Evolutionary conservation across 2,888 invertebrate genomes (phyloP).

Genomic region (Emesis furor): DNA sequence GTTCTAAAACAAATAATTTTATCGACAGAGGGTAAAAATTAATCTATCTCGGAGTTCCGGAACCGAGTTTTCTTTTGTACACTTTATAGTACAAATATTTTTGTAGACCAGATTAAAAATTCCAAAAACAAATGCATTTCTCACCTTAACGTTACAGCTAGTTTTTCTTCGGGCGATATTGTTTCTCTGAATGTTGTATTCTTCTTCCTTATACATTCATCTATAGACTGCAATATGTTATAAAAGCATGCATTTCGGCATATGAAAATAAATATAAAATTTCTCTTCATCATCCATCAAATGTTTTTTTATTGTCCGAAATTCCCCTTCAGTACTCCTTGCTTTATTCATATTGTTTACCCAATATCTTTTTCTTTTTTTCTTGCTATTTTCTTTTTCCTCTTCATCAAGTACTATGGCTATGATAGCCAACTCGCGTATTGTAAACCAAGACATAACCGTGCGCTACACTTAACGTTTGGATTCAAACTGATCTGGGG

Average conservation of each 20-base stretch:
- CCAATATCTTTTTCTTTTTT: constrained; percentile 48
- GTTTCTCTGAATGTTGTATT: constrained; percentile 43
- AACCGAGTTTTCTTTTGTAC: no score
- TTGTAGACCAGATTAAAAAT: no score
- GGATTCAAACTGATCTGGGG: constrained; percentile 60
- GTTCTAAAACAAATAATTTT: no score
- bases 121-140: neutral
- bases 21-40: no score
- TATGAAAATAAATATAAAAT: constrained; percentile 23
- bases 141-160: constrained; percentile 44
- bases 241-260: neutral
- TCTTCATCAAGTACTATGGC: constrained; percentile 57
- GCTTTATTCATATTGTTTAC: constrained; percentile 39
- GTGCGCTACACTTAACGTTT: constrained; percentile 66
- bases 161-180: constrained; percentile 38
- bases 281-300: constrained; percentile 37
- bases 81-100: no score
- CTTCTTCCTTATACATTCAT: constrained; percentile 34
- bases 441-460: constrained; percentile 71
- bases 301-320: constrained; percentile 36
- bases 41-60: no score
- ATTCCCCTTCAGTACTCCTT: constrained; percentile 42
- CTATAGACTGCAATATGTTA: neutral
- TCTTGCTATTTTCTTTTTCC: constrained; percentile 47
- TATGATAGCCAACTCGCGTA: constrained; percentile 64